Evolutionary conservation across 2,888 invertebrate species (phyloP), one percentile per base, ranked within the genome.

Genomic region (Cryptops parisi): DNA sequence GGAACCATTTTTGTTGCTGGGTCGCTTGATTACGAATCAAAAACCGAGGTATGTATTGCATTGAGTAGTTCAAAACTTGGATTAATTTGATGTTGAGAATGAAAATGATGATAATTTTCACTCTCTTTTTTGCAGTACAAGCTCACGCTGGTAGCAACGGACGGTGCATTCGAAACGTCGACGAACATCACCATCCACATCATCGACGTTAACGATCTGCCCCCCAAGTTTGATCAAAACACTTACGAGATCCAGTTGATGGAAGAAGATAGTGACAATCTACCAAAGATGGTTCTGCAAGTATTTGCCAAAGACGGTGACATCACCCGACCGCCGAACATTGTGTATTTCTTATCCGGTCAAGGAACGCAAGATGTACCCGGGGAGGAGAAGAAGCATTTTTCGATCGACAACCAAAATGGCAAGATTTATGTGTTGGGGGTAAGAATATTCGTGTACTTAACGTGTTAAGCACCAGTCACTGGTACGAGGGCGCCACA

Each of bases 1-100:
- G 96, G 96, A 64, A 93, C 93, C 69, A 94, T 96, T 73, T 93
- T 90, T 74, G 93, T 96, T 63, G 93, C 93, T 57, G 93, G 93
- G 62, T 88, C 90, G 55, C 78, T 96, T 68, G 96, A 96, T 76
- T 96, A 94, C 72, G 94, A 94, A 72, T 89, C 90, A 1, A 61
- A 61, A 25, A 61, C 61, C 47, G 63, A 65, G 57, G 65, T 66
- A 57, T 65, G 71, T 67, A 59, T 59, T 65, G 17, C 15, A 9
- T 24, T 41, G 3, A 9, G 40, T n/a, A n/a, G n/a, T n/a, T n/a
- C n/a, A n/a, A n/a, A n/a, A n/a, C n/a, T n/a, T n/a, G n/a, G n/a
- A n/a, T n/a, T n/a, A n/a, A n/a, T n/a, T n/a, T n/a, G n/a, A n/a
- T n/a, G n/a, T n/a, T n/a, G n/a, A n/a, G n/a, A n/a, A n/a, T n/a